Evolutionary conservation across 2,113 vertebrate genomes (phyloP).

Genomic region (Zosterops lateralis): DNA sequence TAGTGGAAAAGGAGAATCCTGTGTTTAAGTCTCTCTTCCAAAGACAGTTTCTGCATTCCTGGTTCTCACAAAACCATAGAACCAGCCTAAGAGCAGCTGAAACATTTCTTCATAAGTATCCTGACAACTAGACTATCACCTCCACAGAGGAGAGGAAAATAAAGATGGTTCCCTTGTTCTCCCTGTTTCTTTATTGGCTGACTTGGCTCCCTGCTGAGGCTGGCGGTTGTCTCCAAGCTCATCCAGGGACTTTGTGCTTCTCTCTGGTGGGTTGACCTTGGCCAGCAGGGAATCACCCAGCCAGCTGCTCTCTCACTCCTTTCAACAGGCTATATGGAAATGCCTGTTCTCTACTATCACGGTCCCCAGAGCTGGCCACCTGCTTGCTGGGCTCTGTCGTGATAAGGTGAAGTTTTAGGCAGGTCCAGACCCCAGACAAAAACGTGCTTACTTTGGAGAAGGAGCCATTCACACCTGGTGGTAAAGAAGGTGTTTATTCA

Average conservation of each 20-base stretch:
- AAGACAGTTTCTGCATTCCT: background rate
- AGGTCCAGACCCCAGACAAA: too few species aligned
- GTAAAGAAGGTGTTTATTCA: too few species aligned
- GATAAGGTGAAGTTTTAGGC: too few species aligned
- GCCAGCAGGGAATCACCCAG: background rate
- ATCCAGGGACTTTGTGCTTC: background rate
- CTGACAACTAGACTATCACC: background rate
- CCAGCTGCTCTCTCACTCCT: background rate
- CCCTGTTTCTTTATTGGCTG: fast-evolving
- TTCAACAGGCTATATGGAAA: background rate
- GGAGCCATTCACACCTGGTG: too few species aligned
- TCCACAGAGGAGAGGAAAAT: background rate
- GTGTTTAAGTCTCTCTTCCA: background rate
- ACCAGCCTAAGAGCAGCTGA: background rate
- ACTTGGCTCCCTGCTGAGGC: background rate
- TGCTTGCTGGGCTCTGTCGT: too few species aligned
- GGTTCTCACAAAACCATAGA: background rate
- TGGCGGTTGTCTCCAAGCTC: background rate
- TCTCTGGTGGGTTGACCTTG: background rate
- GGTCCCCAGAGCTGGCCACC: too few species aligned
- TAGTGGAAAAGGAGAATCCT: background rate
- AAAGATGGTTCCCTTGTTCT: background rate
- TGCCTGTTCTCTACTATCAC: background rate
- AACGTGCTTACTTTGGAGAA: too few species aligned
- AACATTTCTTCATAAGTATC: background rate